Base-by-base conservation (phyloP, 2,113 vertebrate genomes). In the Porphyrio hochstetteri region DNA sequence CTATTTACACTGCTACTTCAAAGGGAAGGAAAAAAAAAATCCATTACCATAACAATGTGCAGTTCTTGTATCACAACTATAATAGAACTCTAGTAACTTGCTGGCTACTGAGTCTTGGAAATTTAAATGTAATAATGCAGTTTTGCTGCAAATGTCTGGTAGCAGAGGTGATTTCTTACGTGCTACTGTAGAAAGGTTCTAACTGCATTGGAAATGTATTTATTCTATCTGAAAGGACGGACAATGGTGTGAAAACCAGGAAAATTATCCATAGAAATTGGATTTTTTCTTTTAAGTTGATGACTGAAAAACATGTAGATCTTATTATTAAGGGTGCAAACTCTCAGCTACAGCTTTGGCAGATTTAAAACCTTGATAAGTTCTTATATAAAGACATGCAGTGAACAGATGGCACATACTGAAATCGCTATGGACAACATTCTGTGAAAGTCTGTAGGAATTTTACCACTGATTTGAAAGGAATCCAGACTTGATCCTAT, bases 11-110 rank as follows among this genome's bases (percentile, higher is more conserved):
- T 93, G 92, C 96, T 79, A 28, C 77, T 95, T 95, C 88, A 94
- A 89, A 91, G 61, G 33, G 52, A 86, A 93, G 77, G 13, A 87
- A 82, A 83, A 85, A 46, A 46, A 91, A 90, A 55, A 70, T 56
- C 75, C 81, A 94, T 96, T 96, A 96, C 74, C 95, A 96, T 95
- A 94, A 96, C 94, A 97, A 97, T 96, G 81, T 53, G 56, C 86
- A 92, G 85, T 93, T 97, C 92, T 89, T 92, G 91, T 94, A 94
- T 93, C 91, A 91, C 81, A 91, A 95, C 94, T 85, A 67, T 81
- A 97, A 96, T 87, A 95, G 92, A 93, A 95, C 92, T 92, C 92
- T 69, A 92, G 93, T 61, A 96, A 95, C 86, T 96, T 91, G 88
- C 91, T 82, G 77, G 84, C 57, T 88, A 94, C 67, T 38, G 83